phyloP scores from a whole-genome alignment of 1,140 invertebrate species.

The Drosophila pallidifrons region DNA sequence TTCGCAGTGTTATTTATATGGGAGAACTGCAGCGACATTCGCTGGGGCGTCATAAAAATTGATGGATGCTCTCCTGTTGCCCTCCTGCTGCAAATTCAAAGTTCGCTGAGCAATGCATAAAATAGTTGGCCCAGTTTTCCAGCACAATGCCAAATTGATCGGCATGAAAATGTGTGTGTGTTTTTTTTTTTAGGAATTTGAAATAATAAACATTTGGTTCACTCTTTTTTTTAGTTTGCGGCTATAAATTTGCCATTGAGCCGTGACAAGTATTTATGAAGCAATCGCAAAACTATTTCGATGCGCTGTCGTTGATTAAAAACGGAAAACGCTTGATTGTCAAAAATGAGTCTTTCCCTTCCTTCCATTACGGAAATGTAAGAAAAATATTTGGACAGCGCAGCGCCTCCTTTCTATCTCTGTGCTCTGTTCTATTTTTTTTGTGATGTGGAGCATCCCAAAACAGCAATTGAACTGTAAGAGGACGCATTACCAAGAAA shows the following conservation, averaged over 20 bases:
- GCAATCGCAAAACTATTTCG: constrained; percentile 65
- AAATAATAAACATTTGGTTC: constrained; percentile 66
- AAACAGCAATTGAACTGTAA: constrained; percentile 69
- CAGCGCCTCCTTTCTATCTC: background rate
- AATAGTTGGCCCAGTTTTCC: constrained; percentile 27
- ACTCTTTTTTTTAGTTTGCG: constrained; percentile 34
- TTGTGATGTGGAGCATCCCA: background rate
- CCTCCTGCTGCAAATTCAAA: background rate
- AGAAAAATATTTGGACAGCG: constrained; percentile 53
- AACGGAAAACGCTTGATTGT: constrained; percentile 47
- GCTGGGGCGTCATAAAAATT: constrained; percentile 78
- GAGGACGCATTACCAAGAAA: constrained; percentile 72
- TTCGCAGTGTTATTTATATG: constrained; percentile 38
- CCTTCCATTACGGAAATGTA: constrained; percentile 47
- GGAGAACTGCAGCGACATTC: constrained; percentile 35
- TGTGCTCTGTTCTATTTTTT: background rate
- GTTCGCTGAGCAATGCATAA: constrained; percentile 12
- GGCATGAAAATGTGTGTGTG: constrained; percentile 29
- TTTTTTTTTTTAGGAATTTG: constrained; percentile 42
- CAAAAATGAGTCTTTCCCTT: constrained; percentile 25
- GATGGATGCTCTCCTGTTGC: constrained; percentile 57
- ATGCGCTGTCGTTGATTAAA: constrained; percentile 49
- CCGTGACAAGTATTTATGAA: constrained; percentile 75
- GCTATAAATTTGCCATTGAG: constrained; percentile 42
- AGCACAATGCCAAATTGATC: constrained; percentile 62